Evolutionary conservation across 2,113 vertebrate genomes (phyloP).

Genomic region (Megaceryle maxima): DNA sequence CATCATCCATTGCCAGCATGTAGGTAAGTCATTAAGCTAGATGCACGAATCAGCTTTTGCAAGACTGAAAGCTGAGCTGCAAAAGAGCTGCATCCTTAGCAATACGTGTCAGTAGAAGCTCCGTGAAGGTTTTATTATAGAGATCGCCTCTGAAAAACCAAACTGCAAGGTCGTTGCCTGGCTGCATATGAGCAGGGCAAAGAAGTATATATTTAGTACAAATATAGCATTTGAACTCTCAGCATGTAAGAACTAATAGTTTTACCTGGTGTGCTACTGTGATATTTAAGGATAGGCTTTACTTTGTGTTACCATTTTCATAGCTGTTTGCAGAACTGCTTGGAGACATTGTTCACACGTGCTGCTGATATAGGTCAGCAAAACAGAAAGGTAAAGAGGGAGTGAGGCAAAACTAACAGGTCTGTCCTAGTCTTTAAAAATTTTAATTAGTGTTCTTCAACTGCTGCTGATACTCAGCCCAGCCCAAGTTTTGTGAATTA

Average conservation of each 20-base stretch:
- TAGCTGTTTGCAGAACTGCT: background rate
- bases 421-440: background rate
- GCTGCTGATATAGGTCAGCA: fast-evolving
- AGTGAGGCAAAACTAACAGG: background rate
- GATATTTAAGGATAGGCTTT: background rate
- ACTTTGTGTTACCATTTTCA: background rate
- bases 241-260: background rate
- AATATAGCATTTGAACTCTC: background rate
- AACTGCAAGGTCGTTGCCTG: background rate
- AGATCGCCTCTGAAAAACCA: background rate
- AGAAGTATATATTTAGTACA: background rate
- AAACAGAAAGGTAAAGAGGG: background rate
- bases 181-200: background rate
- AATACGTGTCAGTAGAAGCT: fast-evolving
- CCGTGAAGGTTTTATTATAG: background rate
- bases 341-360: background rate
- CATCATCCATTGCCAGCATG: background rate
- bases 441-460: background rate
- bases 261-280: background rate
- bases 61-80: background rate
- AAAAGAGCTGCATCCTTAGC: background rate
- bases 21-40: background rate
- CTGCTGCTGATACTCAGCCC: background rate
- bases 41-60: background rate
- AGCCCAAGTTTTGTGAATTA: background rate